Percentiles rank a stretch among this genome's conserved stretches.
Evolutionary conservation across 2,797 vertebrate species (phyloP).

Genomic region (Pantherophis vulpinus): DNA sequence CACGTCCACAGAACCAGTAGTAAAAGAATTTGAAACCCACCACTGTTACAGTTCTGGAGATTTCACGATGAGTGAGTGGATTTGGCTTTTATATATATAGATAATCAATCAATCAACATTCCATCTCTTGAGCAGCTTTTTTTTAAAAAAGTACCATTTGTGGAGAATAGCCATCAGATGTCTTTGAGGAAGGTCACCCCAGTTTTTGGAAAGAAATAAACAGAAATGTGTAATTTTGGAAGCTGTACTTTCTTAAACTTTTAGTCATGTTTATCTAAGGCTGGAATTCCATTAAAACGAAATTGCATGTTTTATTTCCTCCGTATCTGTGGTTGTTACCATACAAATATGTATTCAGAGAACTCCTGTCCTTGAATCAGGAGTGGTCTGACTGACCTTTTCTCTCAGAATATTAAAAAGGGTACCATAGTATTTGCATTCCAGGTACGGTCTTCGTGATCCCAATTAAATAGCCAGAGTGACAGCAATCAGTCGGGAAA

Average conservation of each 20-base stretch:
- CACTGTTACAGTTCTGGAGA: too few species aligned
- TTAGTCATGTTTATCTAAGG: too few species aligned
- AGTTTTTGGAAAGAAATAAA: neutral
- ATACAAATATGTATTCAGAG: neutral
- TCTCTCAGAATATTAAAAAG: neutral
- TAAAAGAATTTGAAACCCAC: too few species aligned
- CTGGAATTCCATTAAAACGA: neutral
- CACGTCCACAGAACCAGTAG: too few species aligned
- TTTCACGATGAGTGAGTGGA: too few species aligned
- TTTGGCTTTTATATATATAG: neutral
- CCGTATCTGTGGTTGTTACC: neutral
- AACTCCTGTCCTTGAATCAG: neutral
- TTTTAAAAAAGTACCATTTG: neutral
- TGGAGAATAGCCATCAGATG: neutral
- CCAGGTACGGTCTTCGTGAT: slow-evolving; percentile 7
- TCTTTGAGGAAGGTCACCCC: neutral
- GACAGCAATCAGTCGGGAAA: slow-evolving; percentile 33
- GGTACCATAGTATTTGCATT: neutral
- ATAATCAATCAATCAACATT: neutral
- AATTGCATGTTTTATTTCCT: neutral
- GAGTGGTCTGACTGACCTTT: slow-evolving; percentile 4
- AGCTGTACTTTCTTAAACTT: neutral
- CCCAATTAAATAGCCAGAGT: slow-evolving; percentile 27
- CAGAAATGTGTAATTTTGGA: neutral
- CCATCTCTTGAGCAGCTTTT: neutral